These are phyloP conservation scores for Drosophila affinis DNA, from an alignment of 2,888 invertebrate species.

Conservation along the genomic window DNA sequence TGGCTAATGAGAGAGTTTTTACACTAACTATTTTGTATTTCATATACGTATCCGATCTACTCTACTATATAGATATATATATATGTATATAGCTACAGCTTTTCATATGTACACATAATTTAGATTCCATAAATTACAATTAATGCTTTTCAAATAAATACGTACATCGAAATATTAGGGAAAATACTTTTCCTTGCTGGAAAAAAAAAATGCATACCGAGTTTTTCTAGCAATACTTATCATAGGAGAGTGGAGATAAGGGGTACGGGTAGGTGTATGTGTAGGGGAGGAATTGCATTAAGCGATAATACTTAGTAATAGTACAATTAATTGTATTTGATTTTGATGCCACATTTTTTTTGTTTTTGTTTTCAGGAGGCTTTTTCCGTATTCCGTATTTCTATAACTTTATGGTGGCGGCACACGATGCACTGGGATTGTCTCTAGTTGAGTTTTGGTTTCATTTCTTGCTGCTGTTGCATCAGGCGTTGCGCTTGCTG, in stretches of 20 bases:
- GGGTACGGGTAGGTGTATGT: constrained; percentile 24
- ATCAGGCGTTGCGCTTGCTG: constrained; percentile 20
- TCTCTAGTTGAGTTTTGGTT: constrained; percentile 56
- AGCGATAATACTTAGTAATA: constrained; percentile 53
- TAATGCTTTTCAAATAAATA: constrained; percentile 17
- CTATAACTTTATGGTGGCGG: constrained; percentile 38
- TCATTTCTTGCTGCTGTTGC: constrained; percentile 12
- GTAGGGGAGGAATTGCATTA: constrained; percentile 38
- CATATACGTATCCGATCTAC: constrained; percentile 1
- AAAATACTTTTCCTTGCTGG: constrained; percentile 24
- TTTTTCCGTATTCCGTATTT: constrained; percentile 11
- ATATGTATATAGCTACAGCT: constrained; percentile 16
- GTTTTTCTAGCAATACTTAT: constrained; percentile 35
- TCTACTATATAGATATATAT: constrained; percentile 6
- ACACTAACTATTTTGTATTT: constrained; percentile 31
- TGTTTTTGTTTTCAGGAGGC: constrained; percentile 23
- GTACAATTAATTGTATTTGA: constrained; percentile 49
- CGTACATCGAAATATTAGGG: constrained; percentile 42
- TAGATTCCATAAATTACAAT: constrained; percentile 43
- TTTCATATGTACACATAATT: constrained; percentile 56
- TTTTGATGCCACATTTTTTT: constrained; percentile 38
- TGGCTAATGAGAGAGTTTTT: constrained; percentile 69
- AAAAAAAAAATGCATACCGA: constrained; percentile 47
- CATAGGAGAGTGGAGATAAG: constrained; percentile 2
- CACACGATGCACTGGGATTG: constrained; percentile 71